Evolutionary conservation across 2,113 vertebrate species (phyloP).

Genomic region (Malurus melanocephalus): DNA sequence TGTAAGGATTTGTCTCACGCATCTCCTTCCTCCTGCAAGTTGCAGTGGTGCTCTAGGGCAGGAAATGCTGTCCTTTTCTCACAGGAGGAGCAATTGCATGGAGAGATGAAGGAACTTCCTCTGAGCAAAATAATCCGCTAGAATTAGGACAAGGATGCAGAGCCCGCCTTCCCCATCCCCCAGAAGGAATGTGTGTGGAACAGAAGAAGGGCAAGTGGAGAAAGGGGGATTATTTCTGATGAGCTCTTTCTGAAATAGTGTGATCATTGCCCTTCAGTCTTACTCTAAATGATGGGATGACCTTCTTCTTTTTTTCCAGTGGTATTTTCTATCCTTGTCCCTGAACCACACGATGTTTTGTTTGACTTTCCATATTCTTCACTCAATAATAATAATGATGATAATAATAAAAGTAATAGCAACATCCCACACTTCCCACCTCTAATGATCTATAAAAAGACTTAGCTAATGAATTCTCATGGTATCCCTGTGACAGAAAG

Average conservation of each 20-base stretch:
- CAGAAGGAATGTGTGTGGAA: neutral
- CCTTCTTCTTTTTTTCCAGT: neutral
- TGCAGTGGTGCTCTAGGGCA: neutral
- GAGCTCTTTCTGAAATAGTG: neutral
- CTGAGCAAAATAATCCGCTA: neutral
- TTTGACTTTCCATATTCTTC: conserved; percentile 1
- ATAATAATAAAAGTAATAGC: neutral
- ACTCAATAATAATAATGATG: neutral
- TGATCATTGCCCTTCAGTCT: neutral
- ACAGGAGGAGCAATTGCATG: fast-evolving
- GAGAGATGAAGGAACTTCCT: neutral
- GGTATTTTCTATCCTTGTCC: neutral
- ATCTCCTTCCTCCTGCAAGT: neutral
- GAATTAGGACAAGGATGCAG: neutral
- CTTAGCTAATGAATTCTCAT: conserved; percentile 19
- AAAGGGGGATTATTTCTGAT: neutral
- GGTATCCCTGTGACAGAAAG: neutral
- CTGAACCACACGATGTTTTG: neutral
- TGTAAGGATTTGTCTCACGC: neutral
- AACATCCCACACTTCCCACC: neutral
- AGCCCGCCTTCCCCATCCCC: neutral
- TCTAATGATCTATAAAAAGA: neutral
- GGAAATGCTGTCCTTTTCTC: neutral
- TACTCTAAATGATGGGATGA: neutral
- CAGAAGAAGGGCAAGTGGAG: neutral